Evolutionary conservation across 2,113 vertebrate genomes (phyloP).

Genomic region (Cephalopholis sonnerati): DNA sequence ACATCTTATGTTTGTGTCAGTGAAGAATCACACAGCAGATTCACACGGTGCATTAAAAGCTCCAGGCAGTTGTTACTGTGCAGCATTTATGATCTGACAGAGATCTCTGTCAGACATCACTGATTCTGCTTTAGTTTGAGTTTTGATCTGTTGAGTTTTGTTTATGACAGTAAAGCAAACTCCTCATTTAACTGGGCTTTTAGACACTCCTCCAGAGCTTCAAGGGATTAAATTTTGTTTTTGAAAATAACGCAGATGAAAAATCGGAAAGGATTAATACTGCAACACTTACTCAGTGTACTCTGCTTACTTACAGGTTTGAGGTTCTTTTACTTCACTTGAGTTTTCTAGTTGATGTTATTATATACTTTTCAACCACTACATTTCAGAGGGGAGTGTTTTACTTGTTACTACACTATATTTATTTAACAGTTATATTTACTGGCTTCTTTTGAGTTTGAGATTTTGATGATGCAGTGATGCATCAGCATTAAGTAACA

Average conservation of each 20-base stretch:
- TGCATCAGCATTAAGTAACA: too few species aligned
- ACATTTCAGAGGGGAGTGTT: neutral
- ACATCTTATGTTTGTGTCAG: neutral
- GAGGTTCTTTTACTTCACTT: too few species aligned
- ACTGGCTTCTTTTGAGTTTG: too few species aligned
- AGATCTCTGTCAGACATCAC: too few species aligned
- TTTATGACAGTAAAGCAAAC: too few species aligned
- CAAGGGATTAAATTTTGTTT: slow-evolving; percentile 1
- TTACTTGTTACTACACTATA: too few species aligned
- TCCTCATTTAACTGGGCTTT: neutral
- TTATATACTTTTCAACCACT: neutral
- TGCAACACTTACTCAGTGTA: neutral
- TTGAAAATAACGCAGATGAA: neutral
- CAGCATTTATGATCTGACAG: too few species aligned
- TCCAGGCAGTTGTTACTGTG: too few species aligned
- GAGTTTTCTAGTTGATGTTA: neutral
- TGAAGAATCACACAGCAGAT: neutral
- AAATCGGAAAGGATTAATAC: neutral
- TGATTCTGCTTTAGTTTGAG: too few species aligned
- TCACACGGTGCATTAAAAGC: too few species aligned
- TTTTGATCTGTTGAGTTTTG: too few species aligned
- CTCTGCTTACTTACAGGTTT: neutral
- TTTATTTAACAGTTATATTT: neutral
- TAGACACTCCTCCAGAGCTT: neutral
- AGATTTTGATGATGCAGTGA: too few species aligned